Base-by-base conservation (phyloP, 1,140 invertebrate genomes). In the Drosophila ironensis region DNA sequence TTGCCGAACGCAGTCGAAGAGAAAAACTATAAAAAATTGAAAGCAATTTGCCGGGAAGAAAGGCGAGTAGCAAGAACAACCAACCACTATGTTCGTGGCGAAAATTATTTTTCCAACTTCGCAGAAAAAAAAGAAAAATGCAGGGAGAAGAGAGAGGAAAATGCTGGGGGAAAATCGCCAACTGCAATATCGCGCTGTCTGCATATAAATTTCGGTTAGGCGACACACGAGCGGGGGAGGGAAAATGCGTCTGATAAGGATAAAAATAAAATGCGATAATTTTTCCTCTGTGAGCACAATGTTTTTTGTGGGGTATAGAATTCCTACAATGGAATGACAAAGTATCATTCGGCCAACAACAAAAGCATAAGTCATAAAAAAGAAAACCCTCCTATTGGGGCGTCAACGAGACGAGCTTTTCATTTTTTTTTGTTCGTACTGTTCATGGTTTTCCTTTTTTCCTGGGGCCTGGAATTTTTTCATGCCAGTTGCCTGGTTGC, bases 261-360 rank as follows among this genome's bases (percentile, higher is more conserved):
- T 61, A 41, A 71, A 71, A 71, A 71, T 71, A 72, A 64, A 72
- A 72, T 72, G 68, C 57, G 70, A 72, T 72, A 72, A 64, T 72
- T 72, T 71, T 67, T 56, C 42, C 25, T 54, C 12, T 66, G 47
- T 45, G 38, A 38, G 42, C 24, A 48, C 37, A 64, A 54, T 38
- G 20, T 24, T 16, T 57, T 1, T 0, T 7, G 19, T n/a, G 50
- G 22, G 14, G 30, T 11, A 40, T 17, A 40, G 54, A 40, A 24
- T 45, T 60, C 33, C 28, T 14, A 24, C 53, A 8, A 20, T 1
- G 20, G 40, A 63, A 63, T 63, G 60, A 63, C 60, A 63, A 63
- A 63, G 56, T 63, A 61, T 63, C 35, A 24, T n/a, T n/a, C n/a
- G 28, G 16, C 38, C 44, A 42, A 57, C 66, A 70, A 59, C 64